A percentile compares a stretch with the other conserved stretches of the same genome.
These are phyloP conservation scores for Lepidocyrtoides sp. DNA, from an alignment of 2,888 invertebrate genomes.

Conservation along the genomic window DNA sequence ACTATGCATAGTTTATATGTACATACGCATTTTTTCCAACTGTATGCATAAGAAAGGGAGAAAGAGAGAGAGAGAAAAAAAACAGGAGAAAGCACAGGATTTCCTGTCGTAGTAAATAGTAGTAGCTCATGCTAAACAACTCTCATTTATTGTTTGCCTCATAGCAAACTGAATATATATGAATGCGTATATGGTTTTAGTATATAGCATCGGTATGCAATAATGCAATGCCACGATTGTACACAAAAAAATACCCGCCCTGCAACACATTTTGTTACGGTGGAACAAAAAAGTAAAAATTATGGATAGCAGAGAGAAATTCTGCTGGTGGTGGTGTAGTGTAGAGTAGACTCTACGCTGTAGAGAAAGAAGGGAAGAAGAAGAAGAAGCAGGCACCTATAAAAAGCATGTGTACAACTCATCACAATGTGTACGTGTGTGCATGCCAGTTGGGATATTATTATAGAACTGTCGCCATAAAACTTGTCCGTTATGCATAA, in stretches of 20 bases:
- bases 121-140: slow-evolving; percentile 28
- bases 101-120: slow-evolving; percentile 64
- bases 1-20: neutral
- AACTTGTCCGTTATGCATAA: slow-evolving; percentile 79
- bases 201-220: too few relatives aligned
- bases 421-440: slow-evolving; percentile 68
- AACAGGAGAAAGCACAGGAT: slow-evolving; percentile 64
- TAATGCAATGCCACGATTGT: neutral
- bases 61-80: slow-evolving; percentile 50
- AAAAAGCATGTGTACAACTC: slow-evolving; percentile 42
- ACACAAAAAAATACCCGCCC: slow-evolving; percentile 19
- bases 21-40: slow-evolving; percentile 21
- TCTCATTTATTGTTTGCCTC: slow-evolving; percentile 41
- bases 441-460: slow-evolving; percentile 77
- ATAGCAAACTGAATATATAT: neutral
- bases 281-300: slow-evolving; percentile 14
- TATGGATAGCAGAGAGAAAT: neutral
- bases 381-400: neutral
- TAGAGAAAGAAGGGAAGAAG: too few relatives aligned
- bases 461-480: slow-evolving; percentile 80
- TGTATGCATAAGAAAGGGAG: slow-evolving; percentile 15
- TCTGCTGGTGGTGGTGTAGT: neutral
- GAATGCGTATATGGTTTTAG: neutral
- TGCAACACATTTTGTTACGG: neutral
- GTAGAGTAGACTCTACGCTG: neutral